Conservation (phyloP, 2,797 vertebrate genomes). For the Sebastolobus alascanus region DNA sequence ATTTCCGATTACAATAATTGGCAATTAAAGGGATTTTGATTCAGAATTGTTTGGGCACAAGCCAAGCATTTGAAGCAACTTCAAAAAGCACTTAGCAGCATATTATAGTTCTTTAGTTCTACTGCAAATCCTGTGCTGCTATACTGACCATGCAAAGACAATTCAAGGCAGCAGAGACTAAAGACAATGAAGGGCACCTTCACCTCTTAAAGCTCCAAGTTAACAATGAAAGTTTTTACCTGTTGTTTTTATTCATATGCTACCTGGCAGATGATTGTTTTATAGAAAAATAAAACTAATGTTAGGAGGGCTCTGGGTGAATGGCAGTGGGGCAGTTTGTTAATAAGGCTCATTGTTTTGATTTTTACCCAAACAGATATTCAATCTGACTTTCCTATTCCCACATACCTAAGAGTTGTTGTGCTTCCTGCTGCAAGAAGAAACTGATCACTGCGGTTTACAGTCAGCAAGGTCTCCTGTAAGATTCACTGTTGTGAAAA, state of each 20-base stretch:
- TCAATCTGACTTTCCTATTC: not conserved
- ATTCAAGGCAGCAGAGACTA: slow-evolving; percentile 27
- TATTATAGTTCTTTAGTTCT: slow-evolving; percentile 22
- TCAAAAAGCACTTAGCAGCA: slow-evolving; percentile 26
- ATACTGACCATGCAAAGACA: slow-evolving; percentile 43
- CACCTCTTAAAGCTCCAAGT: slow-evolving; percentile 10
- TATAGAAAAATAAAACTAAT: not conserved
- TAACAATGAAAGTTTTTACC: not conserved
- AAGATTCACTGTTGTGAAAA: not conserved
- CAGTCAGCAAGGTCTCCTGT: not conserved
- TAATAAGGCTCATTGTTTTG: not conserved
- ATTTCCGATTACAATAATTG: slow-evolving; percentile 28
- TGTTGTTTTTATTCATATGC: not conserved
- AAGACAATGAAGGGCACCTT: slow-evolving; percentile 36
- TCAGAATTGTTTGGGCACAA: slow-evolving; percentile 11
- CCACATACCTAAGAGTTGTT: not conserved
- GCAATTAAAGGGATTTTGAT: slow-evolving; percentile 41
- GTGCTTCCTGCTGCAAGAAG: not conserved
- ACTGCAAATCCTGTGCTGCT: slow-evolving; percentile 32
- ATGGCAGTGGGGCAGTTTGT: not conserved
- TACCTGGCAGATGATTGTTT: not conserved
- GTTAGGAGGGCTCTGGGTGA: not conserved
- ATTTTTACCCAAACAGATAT: not conserved
- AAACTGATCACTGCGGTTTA: not conserved
- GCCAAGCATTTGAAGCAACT: slow-evolving; percentile 22